Evolutionary conservation across 1,140 invertebrate genomes (phyloP).

Genomic region (Belonocnema kinseyi): DNA sequence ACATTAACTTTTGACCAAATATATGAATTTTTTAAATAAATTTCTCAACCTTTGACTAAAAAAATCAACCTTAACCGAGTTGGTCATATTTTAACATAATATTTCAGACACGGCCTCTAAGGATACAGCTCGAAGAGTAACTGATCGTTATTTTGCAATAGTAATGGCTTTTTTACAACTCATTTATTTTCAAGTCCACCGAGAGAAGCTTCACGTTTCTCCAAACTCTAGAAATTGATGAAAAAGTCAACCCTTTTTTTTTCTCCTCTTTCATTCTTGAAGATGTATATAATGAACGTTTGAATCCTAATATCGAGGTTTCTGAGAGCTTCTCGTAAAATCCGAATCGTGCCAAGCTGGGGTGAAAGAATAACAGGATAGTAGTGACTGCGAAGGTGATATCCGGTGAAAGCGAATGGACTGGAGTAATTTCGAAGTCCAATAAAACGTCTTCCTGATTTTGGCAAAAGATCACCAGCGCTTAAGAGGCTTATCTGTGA

Average conservation of each 20-base stretch:
- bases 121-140: neutral
- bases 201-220: neutral
- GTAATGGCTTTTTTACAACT: neutral
- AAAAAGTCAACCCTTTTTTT: neutral
- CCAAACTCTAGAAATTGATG: neutral
- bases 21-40: too few species aligned
- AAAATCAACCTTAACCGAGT: too few species aligned
- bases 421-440: constrained; percentile 57
- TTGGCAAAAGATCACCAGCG: constrained; percentile 47
- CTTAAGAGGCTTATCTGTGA: constrained; percentile 53
- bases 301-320: constrained; percentile 10
- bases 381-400: constrained; percentile 33
- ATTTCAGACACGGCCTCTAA: too few species aligned
- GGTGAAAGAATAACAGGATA: constrained; percentile 43
- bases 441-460: constrained; percentile 56
- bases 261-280: neutral
- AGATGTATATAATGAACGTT: constrained; percentile 7
- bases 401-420: constrained; percentile 43
- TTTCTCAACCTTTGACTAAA: too few species aligned
- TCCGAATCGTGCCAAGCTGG: constrained; percentile 38
- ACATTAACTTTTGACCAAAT: too few species aligned
- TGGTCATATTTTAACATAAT: too few species aligned
- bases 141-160: neutral
- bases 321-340: neutral
- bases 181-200: neutral